A percentile compares a stretch with the other conserved stretches of the same genome.
Evolutionary conservation across 2,113 vertebrate genomes (phyloP).

Genomic region (Sinocyclocheilus anophthalmus): DNA sequence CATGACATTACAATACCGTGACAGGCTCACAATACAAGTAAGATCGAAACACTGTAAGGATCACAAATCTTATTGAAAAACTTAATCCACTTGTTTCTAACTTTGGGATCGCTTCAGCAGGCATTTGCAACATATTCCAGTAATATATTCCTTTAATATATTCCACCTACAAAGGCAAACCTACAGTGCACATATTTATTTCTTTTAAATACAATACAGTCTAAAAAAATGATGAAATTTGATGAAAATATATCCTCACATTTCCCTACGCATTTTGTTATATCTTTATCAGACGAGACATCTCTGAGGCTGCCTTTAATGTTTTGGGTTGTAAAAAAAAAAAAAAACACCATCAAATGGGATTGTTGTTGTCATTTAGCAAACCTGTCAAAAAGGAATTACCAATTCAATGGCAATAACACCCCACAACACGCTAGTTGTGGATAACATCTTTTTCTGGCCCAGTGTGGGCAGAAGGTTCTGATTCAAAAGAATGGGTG

Average conservation of each 20-base stretch:
- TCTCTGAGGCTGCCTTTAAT: slow-evolving; percentile 42
- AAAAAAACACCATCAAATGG: slow-evolving; percentile 24
- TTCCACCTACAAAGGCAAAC: slow-evolving; percentile 1
- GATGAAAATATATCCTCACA: slow-evolving; percentile 40
- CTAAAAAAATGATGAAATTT: slow-evolving; percentile 43
- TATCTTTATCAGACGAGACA: slow-evolving; percentile 16
- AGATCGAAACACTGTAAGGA: neutral
- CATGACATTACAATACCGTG: neutral
- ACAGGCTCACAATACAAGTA: no score
- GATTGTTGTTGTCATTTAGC: slow-evolving; percentile 39
- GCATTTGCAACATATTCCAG: neutral
- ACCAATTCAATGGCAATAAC: slow-evolving; percentile 16
- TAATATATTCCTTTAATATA: slow-evolving; percentile 3
- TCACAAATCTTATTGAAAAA: neutral
- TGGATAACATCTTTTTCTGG: slow-evolving; percentile 1
- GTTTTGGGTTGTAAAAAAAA: slow-evolving; percentile 33
- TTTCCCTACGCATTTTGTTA: slow-evolving; percentile 12
- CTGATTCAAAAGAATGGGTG: slow-evolving; percentile 20
- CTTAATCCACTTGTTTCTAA: neutral
- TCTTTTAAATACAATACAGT: neutral
- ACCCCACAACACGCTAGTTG: neutral
- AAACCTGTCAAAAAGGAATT: slow-evolving; percentile 38
- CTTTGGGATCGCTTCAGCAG: neutral
- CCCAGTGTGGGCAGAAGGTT: slow-evolving; percentile 29
- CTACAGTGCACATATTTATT: neutral